These are phyloP conservation scores for Mylabris phalerata DNA, from an alignment of 1,140 invertebrate genomes.

Conservation along the genomic window DNA sequence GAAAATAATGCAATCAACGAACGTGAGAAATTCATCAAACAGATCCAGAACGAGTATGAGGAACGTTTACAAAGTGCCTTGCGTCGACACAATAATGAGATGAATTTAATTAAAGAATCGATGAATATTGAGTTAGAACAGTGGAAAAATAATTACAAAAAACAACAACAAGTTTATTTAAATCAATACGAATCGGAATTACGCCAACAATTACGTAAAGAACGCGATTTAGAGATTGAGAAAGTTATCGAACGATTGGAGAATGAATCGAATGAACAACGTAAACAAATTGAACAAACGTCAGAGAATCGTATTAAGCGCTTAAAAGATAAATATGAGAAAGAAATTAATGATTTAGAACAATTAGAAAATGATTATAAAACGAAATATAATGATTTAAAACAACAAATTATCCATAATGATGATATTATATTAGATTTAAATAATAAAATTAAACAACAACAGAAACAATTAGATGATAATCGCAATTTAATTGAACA, in stretches of 20 bases:
- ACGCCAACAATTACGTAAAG: slow-evolving; percentile 51
- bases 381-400: slow-evolving; percentile 50
- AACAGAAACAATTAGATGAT: slow-evolving; percentile 9
- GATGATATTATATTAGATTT: slow-evolving; percentile 51
- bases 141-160: slow-evolving; percentile 51
- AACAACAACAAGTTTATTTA: slow-evolving; percentile 48
- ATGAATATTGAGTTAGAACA: slow-evolving; percentile 50
- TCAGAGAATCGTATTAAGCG: slow-evolving; percentile 55
- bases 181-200: slow-evolving; percentile 53
- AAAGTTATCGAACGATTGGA: slow-evolving; percentile 56
- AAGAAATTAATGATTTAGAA: slow-evolving; percentile 58
- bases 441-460: slow-evolving; percentile 41
- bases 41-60: slow-evolving; percentile 44
- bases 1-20: slow-evolving; percentile 38
- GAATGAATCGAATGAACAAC: slow-evolving; percentile 48
- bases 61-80: slow-evolving; percentile 39
- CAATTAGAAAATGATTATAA: slow-evolving; percentile 51
- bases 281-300: slow-evolving; percentile 46
- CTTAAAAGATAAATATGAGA: slow-evolving; percentile 66
- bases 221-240: slow-evolving; percentile 61
- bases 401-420: slow-evolving; percentile 49
- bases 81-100: slow-evolving; percentile 45
- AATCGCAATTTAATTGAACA: slow-evolving; percentile 38
- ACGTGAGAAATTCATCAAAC: slow-evolving; percentile 43
- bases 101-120: slow-evolving; percentile 49